phyloP scores from a whole-genome alignment of 2,888 invertebrate genomes.

The Luffia ferchaultella region DNA sequence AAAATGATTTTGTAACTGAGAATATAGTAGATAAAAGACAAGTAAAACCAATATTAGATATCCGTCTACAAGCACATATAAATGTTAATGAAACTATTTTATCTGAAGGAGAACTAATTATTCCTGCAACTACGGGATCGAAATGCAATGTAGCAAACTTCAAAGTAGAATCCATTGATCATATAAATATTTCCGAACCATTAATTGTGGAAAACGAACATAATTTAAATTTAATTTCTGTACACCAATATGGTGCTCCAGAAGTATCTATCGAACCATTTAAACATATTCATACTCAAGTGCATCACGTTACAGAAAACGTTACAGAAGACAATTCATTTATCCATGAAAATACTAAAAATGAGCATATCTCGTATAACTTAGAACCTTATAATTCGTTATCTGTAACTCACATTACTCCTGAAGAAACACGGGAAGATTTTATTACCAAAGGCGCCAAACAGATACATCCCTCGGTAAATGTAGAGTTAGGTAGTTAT shows the following conservation, averaged over 20 bases:
- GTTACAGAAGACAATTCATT: constrained; percentile 25
- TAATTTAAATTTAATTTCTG: constrained; percentile 17
- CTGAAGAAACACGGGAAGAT: constrained; percentile 40
- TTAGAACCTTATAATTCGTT: constrained; percentile 29
- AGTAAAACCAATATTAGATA: constrained; percentile 11
- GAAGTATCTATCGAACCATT: constrained; percentile 24
- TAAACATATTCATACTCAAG: constrained; percentile 31
- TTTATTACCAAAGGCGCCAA: constrained; percentile 19
- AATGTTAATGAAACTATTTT: constrained; percentile 29
- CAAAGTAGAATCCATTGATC: constrained; percentile 42
- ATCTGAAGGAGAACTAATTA: constrained; percentile 28
- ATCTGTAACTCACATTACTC: constrained; percentile 49
- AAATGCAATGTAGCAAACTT: constrained; percentile 39
- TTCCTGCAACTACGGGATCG: constrained; percentile 20
- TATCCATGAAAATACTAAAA: constrained; percentile 15
- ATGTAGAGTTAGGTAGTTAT: constrained; percentile 28
- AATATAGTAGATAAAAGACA: constrained; percentile 30
- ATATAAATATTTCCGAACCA: constrained; percentile 31
- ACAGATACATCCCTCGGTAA: constrained; percentile 20
- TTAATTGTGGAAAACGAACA: constrained; percentile 33
- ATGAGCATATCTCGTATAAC: constrained; percentile 22
- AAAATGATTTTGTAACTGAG: constrained; percentile 40
- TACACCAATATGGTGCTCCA: constrained; percentile 22
- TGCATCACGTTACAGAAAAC: constrained; percentile 27
- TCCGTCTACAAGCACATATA: constrained; percentile 23